These are phyloP conservation scores for Varecia variegata DNA, from an alignment of 2,797 vertebrate species.

Conservation along the genomic window DNA sequence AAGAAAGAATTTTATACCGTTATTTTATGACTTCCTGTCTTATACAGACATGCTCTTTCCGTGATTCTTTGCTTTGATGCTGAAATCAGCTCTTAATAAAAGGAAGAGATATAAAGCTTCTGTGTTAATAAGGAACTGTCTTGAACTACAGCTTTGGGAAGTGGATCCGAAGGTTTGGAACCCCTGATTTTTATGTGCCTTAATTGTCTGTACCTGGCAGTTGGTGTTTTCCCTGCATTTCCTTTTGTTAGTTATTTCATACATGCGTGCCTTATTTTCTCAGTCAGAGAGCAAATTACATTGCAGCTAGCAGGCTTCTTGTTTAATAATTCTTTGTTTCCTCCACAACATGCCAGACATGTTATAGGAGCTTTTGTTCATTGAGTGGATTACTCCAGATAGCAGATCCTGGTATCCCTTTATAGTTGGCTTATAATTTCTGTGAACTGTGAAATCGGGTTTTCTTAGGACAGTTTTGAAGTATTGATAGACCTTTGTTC, in stretches of 20 bases:
- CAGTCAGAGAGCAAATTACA: background rate
- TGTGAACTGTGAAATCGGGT: background rate
- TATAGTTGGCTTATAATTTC: background rate
- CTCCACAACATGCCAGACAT: background rate
- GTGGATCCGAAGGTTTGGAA: background rate
- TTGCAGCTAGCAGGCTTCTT: background rate
- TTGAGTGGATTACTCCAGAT: background rate
- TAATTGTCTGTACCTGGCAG: background rate
- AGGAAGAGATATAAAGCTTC: background rate
- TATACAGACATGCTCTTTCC: background rate
- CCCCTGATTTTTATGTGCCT: background rate
- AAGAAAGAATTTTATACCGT: background rate
- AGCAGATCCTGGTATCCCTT: background rate
- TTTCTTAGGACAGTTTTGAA: background rate
- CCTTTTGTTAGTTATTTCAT: background rate
- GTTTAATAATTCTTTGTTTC: background rate
- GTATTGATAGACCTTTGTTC: background rate
- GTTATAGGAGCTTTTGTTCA: background rate
- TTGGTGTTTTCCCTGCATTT: background rate
- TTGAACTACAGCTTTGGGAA: background rate
- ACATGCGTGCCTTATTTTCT: background rate
- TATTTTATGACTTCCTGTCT: background rate
- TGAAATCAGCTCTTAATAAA: conserved; percentile 26
- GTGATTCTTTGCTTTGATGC: conserved; percentile 10
- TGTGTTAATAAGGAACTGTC: background rate